phyloP scores from a whole-genome alignment of 2,888 invertebrate genomes.

The Cephus nigrinus region DNA sequence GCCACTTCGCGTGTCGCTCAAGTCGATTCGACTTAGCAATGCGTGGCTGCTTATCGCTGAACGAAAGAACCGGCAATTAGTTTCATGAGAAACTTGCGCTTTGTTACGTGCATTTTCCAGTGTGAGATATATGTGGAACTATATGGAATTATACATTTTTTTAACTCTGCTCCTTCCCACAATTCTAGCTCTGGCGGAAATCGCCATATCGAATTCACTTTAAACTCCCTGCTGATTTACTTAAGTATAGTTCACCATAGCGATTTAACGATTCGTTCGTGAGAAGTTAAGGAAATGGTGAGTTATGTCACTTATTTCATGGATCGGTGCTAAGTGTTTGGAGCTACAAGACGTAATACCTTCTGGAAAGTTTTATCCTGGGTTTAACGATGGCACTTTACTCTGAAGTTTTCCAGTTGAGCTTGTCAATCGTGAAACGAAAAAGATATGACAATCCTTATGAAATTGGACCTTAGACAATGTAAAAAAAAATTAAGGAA shows the following conservation, averaged over 20 bases:
- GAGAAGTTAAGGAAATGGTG: slow-evolving; percentile 13
- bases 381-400: slow-evolving; percentile 20
- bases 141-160: not conserved
- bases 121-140: not conserved
- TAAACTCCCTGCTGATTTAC: not conserved
- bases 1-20: not conserved
- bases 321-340: slow-evolving; percentile 27
- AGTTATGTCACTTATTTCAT: slow-evolving; percentile 25
- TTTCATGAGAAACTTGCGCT: not conserved
- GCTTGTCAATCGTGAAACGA: slow-evolving; percentile 7
- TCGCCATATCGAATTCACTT: not conserved
- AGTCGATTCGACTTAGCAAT: not conserved
- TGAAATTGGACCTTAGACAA: not conserved
- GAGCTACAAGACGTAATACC: slow-evolving; percentile 29
- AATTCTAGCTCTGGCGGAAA: not conserved
- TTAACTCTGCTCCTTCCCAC: not conserved
- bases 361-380: slow-evolving; percentile 33
- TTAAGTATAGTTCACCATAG: not conserved
- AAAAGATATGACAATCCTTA: not conserved
- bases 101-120: not conserved
- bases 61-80: not conserved
- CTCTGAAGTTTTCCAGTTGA: slow-evolving; percentile 3
- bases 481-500: not conserved
- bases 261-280: not conserved
- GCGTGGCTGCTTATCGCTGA: not conserved